Conservation (phyloP, 2,888 invertebrate genomes). For the Euclidia mi region DNA sequence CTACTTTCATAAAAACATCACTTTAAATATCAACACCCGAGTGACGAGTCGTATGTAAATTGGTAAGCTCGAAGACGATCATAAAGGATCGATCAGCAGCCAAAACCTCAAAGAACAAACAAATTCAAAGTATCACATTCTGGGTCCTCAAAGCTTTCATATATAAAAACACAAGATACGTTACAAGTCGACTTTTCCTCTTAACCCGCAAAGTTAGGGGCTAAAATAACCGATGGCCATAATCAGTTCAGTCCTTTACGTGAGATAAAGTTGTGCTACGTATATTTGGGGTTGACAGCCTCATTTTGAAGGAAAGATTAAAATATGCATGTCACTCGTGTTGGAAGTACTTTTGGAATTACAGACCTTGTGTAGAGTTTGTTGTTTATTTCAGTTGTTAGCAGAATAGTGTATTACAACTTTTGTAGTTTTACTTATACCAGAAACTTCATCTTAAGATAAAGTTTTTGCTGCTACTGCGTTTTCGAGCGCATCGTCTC, state of each 20-base stretch:
- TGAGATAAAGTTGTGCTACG: conserved; percentile 21
- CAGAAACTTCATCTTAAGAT: too few relatives aligned
- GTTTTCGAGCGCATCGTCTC: too few relatives aligned
- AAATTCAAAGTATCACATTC: conserved; percentile 42
- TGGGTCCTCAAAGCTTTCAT: conserved; percentile 35
- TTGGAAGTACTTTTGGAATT: too few relatives aligned
- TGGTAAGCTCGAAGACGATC: conserved; percentile 11
- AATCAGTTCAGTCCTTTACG: conserved; percentile 32
- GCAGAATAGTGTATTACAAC: too few relatives aligned
- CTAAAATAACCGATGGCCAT: conserved; percentile 40
- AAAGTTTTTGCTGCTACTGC: too few relatives aligned
- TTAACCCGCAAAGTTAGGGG: conserved; percentile 26
- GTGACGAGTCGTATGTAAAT: too few relatives aligned
- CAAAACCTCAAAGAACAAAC: conserved; percentile 30
- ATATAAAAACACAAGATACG: conserved; percentile 37
- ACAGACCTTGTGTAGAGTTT: too few relatives aligned
- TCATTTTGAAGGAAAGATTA: neutral
- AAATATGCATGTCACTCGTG: neutral
- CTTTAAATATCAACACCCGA: too few relatives aligned
- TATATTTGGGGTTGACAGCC: conserved; percentile 25
- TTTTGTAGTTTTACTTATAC: too few relatives aligned
- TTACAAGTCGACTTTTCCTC: conserved; percentile 32
- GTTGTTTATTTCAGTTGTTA: too few relatives aligned
- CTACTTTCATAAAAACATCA: too few relatives aligned
- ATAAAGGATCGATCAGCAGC: conserved; percentile 29